phyloP scores from a whole-genome alignment of 1,140 invertebrate genomes.

The Metopolophium dirhodum region DNA sequence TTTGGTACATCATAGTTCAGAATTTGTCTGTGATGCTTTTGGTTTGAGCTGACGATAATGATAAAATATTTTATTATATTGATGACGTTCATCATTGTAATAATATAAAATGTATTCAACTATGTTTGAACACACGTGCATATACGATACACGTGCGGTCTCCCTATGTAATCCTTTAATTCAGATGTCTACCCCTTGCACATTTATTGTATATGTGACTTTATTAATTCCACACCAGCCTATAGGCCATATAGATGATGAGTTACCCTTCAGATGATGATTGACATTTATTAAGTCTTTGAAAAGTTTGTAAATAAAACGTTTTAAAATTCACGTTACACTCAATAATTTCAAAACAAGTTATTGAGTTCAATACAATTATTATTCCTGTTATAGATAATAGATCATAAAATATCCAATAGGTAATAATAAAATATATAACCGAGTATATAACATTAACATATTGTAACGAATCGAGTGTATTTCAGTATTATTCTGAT shows the following conservation, averaged over 20 bases:
- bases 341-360: neutral
- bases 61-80: constrained; percentile 24
- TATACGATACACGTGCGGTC: constrained; percentile 26
- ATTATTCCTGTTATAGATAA: too few species aligned
- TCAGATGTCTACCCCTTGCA: constrained; percentile 22
- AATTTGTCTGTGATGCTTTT: neutral
- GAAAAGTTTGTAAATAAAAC: neutral
- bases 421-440: too few species aligned
- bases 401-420: neutral
- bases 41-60: neutral
- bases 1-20: neutral
- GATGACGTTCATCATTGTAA: constrained; percentile 26
- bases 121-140: constrained; percentile 42
- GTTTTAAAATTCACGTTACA: neutral
- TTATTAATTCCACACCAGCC: constrained; percentile 40
- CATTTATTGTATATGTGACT: constrained; percentile 34
- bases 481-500: neutral
- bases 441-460: neutral
- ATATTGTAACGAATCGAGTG: too few species aligned
- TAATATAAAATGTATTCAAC: constrained; percentile 45
- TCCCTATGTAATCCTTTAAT: constrained; percentile 50
- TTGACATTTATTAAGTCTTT: constrained; percentile 54
- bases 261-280: neutral
- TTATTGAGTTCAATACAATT: too few species aligned
- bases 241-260: neutral